Evolutionary conservation across 2,113 vertebrate genomes (phyloP).

Genomic region (Pseudorhombus dupliciocellatus): DNA sequence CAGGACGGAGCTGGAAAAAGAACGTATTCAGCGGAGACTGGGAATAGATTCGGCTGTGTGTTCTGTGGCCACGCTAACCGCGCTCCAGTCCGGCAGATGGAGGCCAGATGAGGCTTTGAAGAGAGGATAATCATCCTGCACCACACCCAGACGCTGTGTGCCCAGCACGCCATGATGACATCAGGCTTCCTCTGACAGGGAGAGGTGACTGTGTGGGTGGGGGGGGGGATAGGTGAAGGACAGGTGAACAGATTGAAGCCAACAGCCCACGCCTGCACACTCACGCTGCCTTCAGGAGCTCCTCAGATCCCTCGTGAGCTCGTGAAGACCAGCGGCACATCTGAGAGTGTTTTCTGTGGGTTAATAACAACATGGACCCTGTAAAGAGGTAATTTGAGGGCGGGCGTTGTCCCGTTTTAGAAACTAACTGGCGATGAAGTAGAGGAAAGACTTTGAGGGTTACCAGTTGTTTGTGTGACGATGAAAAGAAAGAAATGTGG

Average conservation of each 20-base stretch:
- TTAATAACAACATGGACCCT: not conserved
- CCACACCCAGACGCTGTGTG: constrained; percentile 54
- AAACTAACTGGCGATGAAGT: not conserved
- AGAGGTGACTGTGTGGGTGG: constrained; percentile 6
- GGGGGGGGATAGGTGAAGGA: constrained; percentile 7
- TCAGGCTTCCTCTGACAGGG: constrained; percentile 34
- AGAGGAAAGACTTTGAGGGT: too few relatives aligned
- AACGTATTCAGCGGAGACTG: not conserved
- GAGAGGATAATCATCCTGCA: constrained; percentile 56
- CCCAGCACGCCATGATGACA: constrained; percentile 46
- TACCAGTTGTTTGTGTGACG: too few relatives aligned
- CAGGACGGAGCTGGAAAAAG: not conserved
- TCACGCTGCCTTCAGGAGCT: constrained; percentile 11
- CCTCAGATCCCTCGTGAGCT: not conserved
- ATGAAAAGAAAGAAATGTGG: too few relatives aligned
- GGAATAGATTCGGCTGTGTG: constrained; percentile 8
- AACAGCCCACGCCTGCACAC: not conserved
- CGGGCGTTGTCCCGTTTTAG: not conserved
- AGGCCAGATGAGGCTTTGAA: constrained; percentile 64
- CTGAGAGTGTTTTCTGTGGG: not conserved
- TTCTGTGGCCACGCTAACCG: constrained; percentile 19
- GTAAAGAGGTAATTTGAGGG: not conserved
- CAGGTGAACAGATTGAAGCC: constrained; percentile 30
- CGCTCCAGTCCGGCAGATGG: constrained; percentile 57
- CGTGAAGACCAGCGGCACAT: too few relatives aligned